Evolutionary conservation across 2,888 invertebrate genomes (phyloP).

Genomic region (Drosophila sordidapex): DNA sequence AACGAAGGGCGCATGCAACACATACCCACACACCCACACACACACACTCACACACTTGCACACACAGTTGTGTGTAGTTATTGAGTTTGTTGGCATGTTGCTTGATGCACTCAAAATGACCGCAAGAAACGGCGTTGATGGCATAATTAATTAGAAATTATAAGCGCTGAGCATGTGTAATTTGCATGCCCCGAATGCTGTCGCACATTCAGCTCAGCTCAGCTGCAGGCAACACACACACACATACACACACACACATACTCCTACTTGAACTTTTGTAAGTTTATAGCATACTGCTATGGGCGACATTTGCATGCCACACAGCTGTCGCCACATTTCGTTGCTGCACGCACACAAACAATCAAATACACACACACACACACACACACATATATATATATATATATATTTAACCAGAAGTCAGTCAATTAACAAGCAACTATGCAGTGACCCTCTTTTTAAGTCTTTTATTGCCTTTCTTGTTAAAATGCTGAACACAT

Average conservation of each 20-base stretch:
- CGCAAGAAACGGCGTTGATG: slow-evolving; percentile 65
- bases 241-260: background rate
- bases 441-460: background rate
- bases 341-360: slow-evolving; percentile 27
- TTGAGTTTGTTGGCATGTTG: slow-evolving; percentile 29
- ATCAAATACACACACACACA: background rate
- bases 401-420: background rate
- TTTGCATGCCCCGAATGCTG: slow-evolving; percentile 65
- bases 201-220: slow-evolving; percentile 16
- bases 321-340: slow-evolving; percentile 48
- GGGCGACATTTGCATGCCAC: slow-evolving; percentile 45
- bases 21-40: background rate
- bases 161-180: slow-evolving; percentile 70
- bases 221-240: slow-evolving; percentile 17
- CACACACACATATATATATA: background rate
- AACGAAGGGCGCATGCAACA: background rate
- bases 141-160: slow-evolving; percentile 84
- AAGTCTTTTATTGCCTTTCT: background rate
- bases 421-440: slow-evolving; percentile 44
- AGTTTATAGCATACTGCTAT: slow-evolving; percentile 31
- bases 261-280: background rate
- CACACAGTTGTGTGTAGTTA: slow-evolving; percentile 6
- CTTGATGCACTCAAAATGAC: slow-evolving; percentile 41
- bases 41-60: background rate
- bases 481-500: background rate